These are phyloP conservation scores for Chloebia gouldiae DNA, from an alignment of 2,113 vertebrate species.

Conservation along the genomic window DNA sequence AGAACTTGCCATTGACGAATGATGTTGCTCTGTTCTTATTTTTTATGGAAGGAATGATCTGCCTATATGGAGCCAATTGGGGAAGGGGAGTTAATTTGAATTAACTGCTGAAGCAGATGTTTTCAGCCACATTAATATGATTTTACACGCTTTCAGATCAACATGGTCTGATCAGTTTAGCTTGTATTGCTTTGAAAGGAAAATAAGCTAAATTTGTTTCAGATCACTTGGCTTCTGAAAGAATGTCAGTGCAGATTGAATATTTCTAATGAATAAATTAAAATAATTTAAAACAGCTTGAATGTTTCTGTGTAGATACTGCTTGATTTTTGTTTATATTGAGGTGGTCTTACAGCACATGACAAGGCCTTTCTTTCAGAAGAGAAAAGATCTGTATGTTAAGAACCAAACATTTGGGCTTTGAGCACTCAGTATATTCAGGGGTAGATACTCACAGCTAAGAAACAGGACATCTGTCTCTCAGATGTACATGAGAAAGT, in stretches of 20 bases:
- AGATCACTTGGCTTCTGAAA: background rate
- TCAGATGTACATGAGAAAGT: background rate
- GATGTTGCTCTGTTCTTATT: background rate
- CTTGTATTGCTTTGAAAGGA: background rate
- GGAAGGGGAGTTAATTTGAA: background rate
- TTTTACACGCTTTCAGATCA: background rate
- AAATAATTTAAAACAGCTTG: background rate
- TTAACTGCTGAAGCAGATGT: constrained; percentile 20
- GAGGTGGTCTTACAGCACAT: background rate
- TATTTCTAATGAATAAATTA: background rate
- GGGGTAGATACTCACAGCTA: background rate
- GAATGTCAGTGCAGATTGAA: background rate
- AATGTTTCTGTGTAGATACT: background rate
- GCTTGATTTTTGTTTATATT: background rate
- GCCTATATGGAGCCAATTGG: background rate
- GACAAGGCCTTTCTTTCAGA: background rate
- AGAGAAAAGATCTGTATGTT: background rate
- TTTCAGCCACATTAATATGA: background rate
- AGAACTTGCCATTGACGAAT: background rate
- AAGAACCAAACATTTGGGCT: background rate
- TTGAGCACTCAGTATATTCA: background rate
- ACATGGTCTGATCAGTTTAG: background rate
- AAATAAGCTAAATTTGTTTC: constrained; percentile 7
- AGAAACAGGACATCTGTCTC: background rate
- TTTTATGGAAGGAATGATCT: background rate